Evolutionary conservation across 2,888 invertebrate genomes (phyloP).

Genomic region (Tetropium fuscum): DNA sequence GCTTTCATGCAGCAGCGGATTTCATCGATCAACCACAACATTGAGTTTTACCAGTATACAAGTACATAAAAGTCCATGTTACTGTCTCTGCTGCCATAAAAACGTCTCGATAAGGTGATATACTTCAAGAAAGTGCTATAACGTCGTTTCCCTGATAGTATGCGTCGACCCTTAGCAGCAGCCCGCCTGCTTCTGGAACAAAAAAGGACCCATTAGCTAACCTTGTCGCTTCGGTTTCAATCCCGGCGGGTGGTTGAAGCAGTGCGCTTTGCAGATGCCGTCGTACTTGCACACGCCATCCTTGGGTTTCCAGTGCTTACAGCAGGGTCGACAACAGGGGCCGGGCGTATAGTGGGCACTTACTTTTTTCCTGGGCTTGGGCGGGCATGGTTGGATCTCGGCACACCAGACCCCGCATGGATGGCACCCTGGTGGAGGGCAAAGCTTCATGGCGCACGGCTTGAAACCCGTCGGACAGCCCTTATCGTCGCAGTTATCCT

Average conservation of each 20-base stretch:
- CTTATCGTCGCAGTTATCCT: slow-evolving; percentile 32
- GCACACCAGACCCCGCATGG: slow-evolving; percentile 62
- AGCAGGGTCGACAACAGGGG: slow-evolving; percentile 59
- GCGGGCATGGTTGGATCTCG: slow-evolving; percentile 58
- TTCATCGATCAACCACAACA: no score
- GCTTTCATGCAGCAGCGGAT: not conserved
- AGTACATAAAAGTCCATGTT: no score
- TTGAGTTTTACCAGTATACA: no score
- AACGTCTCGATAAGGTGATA: no score
- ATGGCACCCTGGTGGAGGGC: slow-evolving; percentile 57
- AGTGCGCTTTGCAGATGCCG: slow-evolving; percentile 62
- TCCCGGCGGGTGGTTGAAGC: slow-evolving; percentile 60
- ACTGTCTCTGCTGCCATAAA: no score
- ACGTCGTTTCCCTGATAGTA: not conserved
- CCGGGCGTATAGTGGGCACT: slow-evolving; percentile 41
- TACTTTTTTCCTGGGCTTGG: slow-evolving; percentile 55
- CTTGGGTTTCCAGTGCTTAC: slow-evolving; percentile 61
- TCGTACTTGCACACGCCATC: slow-evolving; percentile 60
- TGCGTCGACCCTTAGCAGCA: slow-evolving; percentile 13
- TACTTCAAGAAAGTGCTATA: not conserved
- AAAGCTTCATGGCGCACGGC: slow-evolving; percentile 60
- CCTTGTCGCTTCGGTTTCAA: slow-evolving; percentile 43
- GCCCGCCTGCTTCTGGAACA: slow-evolving; percentile 12
- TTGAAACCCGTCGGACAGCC: slow-evolving; percentile 63
- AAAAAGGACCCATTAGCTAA: slow-evolving; percentile 19